Conservation (phyloP, 2,113 vertebrate genomes). For the Lophochroa leadbeateri region DNA sequence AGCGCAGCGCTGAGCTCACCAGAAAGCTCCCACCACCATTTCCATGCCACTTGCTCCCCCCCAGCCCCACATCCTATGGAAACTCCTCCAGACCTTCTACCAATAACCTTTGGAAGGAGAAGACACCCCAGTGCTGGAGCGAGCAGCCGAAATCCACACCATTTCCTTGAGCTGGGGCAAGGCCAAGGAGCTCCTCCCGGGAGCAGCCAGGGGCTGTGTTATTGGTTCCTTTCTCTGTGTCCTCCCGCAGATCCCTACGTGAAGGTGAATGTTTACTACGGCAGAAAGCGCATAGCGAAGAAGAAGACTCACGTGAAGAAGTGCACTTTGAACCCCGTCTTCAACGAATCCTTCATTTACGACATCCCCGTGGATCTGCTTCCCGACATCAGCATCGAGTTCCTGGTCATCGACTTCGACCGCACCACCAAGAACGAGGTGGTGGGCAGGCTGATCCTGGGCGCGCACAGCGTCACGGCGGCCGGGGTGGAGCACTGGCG, state of each 20-base stretch:
- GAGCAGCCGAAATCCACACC: neutral
- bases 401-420: constrained; percentile 95
- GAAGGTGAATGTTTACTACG: constrained; percentile 97
- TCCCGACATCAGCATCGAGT: constrained; percentile 91
- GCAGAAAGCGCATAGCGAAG: constrained; percentile 93
- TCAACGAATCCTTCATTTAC: constrained; percentile 98
- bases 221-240: neutral
- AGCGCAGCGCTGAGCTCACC: neutral
- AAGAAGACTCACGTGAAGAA: constrained; percentile 99
- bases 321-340: constrained; percentile 93
- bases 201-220: neutral
- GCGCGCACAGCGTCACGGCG: constrained; percentile 82
- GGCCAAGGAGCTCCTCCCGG: no score
- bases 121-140: no score
- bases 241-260: constrained; percentile 88
- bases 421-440: constrained; percentile 96
- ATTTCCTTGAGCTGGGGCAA: accelerated
- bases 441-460: constrained; percentile 89
- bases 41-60: accelerated
- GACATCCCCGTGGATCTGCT: constrained; percentile 91
- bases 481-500: constrained; percentile 87
- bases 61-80: neutral
- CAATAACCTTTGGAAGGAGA: neutral
- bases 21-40: accelerated
- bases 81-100: neutral